A percentile compares a stretch with the other conserved stretches of the same genome.
phyloP scores from a whole-genome alignment of 2,113 vertebrate species.

The Chloebia gouldiae region DNA sequence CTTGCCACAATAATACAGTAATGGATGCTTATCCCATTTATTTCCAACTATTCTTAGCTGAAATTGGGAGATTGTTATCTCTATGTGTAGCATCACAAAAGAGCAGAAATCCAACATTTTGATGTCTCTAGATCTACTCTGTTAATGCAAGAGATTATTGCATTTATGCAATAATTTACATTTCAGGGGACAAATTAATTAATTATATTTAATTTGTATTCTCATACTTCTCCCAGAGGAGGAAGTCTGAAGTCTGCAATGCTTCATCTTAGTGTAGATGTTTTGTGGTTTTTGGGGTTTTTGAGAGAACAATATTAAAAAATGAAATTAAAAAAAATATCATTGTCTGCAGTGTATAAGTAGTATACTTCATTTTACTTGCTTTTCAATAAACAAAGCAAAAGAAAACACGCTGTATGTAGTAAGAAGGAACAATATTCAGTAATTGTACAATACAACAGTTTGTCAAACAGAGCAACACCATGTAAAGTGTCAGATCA shows the following conservation, averaged over 20 bases:
- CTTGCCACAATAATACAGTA: not conserved
- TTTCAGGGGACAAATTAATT: not conserved
- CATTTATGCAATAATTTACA: not conserved
- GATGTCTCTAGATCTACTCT: not conserved
- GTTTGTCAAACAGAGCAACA: not conserved
- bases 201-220: not conserved
- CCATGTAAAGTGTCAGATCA: not conserved
- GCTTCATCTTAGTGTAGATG: not conserved
- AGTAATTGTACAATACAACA: not conserved
- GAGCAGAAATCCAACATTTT: not conserved
- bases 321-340: not conserved
- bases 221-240: not conserved
- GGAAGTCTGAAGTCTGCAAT: not conserved
- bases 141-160: not conserved
- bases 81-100: not conserved
- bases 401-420: not conserved
- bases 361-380: not conserved
- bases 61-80: not conserved
- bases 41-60: not conserved
- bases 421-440: not conserved
- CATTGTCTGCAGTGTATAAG: not conserved
- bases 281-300: not conserved
- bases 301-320: not conserved
- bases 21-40: not conserved
- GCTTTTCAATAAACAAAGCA: not conserved